phyloP scores from a whole-genome alignment of 2,888 invertebrate species.

The Conomelus anceps region DNA sequence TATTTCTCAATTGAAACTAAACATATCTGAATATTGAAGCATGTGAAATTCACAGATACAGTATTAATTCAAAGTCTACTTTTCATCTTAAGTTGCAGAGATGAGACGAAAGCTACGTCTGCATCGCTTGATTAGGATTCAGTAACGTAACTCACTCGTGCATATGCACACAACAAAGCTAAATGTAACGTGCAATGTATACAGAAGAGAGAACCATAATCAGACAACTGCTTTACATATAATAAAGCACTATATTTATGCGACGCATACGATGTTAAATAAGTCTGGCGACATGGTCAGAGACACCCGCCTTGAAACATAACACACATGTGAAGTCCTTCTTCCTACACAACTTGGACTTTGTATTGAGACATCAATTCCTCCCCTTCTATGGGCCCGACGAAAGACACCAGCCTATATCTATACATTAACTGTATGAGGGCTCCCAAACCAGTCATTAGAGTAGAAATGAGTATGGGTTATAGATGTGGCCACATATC shows the following conservation, averaged over 20 bases:
- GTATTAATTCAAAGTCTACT: too few species aligned
- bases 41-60: too few species aligned
- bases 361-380: background rate
- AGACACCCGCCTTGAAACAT: background rate
- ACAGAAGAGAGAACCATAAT: background rate
- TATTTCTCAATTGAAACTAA: too few species aligned
- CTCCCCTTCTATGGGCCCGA: background rate
- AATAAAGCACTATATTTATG: background rate
- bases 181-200: background rate
- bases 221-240: background rate
- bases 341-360: background rate
- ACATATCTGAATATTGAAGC: too few species aligned
- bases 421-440: background rate
- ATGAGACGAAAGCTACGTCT: background rate
- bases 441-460: background rate
- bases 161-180: background rate
- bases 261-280: background rate
- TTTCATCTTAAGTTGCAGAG: background rate
- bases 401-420: background rate
- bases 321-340: background rate
- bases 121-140: background rate
- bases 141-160: background rate
- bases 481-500: background rate
- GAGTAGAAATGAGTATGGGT: background rate
- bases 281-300: background rate